Conservation (phyloP, 2,113 vertebrate species). For the Cryptomyrus ogoouensis region DNA sequence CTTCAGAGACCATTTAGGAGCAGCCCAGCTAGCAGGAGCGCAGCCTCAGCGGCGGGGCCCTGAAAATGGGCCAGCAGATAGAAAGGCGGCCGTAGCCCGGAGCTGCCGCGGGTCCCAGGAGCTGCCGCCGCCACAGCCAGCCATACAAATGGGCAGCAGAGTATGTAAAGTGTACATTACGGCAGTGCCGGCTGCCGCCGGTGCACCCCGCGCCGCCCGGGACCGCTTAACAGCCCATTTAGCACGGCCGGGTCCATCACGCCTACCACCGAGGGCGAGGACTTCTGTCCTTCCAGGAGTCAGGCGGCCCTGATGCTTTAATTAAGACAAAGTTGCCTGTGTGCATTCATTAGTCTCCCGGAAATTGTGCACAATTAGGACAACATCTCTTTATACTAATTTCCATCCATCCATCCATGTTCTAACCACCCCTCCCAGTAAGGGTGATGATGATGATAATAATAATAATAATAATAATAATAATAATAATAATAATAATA, state of each 20-base stretch:
- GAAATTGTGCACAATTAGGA: not conserved
- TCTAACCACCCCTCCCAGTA: not conserved
- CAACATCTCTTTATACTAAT: not conserved
- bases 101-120: not conserved
- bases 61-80: not conserved
- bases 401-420: not conserved
- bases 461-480: not conserved
- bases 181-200: not conserved
- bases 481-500: not conserved
- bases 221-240: not conserved
- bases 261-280: not conserved
- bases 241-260: not conserved
- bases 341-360: not conserved
- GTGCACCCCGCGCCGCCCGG: not conserved
- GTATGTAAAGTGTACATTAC: conserved; percentile 3
- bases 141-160: not conserved
- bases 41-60: not conserved
- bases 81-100: not conserved
- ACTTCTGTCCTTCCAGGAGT: not conserved
- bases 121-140: not conserved
- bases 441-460: not conserved
- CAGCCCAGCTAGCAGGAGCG: not conserved
- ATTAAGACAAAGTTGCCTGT: not conserved
- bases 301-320: not conserved
- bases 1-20: conserved; percentile 9